Evolutionary conservation across 2,797 vertebrate genomes (phyloP), one percentile per base, ranked within the genome.

Genomic region (Hemibagrus guttatus): DNA sequence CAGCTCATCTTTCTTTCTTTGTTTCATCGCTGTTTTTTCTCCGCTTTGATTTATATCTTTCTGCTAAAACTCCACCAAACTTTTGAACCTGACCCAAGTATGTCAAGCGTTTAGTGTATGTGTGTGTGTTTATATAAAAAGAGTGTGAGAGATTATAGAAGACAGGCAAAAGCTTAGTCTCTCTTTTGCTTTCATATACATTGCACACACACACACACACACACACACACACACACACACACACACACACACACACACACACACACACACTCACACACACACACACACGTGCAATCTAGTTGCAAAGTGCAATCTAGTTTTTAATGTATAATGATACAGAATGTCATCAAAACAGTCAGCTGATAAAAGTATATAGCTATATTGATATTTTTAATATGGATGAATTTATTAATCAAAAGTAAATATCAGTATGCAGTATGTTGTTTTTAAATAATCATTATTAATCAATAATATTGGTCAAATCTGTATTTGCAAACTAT

Each of bases 91-190:
- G 46, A 74, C 85, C 82, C 81, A 84, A 85, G 84, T 85, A 84
- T 85, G 74, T 56, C 28, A 52, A 58, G 59, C 72, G 72, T 89
- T 88, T 49, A 82, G 81, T 81, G 76, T 52, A 81, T 52, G 56
- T 83, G 72, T 85, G 81, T 79, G 86, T 81, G 86, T 90, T 85
- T 90, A 87, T 86, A 84, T 87, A 39, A 88, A 89, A 89, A 81
- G 87, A 87, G 90, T 87, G 88, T 90, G 90, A 87, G 87, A 89
- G 87, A 87, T 87, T 87, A 88, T 85, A 88, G 84, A 66, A 54
- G 87, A 84, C 39, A 78, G 87, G 39, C 49, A 64, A 80, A 85
- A 86, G 84, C 81, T 88, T 86, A 87, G 61, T 84, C 46, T 83
- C 56, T 80, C 64, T 79, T 61, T 81, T 69, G 19, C 64, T 74